phyloP scores from a whole-genome alignment of 2,113 vertebrate species.

The Toxotes chatareus region DNA sequence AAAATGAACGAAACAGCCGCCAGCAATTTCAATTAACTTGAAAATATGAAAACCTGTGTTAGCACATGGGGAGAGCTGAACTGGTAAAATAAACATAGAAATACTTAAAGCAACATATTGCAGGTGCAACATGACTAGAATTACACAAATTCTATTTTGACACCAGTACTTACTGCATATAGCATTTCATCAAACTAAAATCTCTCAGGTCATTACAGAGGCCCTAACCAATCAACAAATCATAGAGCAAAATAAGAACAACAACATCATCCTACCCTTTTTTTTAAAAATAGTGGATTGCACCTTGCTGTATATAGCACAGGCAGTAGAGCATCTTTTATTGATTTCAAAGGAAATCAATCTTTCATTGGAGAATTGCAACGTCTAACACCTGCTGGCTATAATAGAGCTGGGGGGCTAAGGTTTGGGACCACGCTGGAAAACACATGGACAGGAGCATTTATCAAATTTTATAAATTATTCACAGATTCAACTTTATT shows the following conservation, averaged over 20 bases:
- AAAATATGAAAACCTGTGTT: background rate
- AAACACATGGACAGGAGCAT: constrained; percentile 37
- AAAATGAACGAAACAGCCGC: constrained; percentile 10
- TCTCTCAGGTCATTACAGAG: background rate
- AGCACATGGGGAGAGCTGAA: background rate
- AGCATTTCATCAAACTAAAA: background rate
- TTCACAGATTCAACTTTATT: constrained; percentile 56
- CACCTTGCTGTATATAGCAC: background rate
- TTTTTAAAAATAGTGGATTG: too few species aligned
- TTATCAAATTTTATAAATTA: constrained; percentile 58
- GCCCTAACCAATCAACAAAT: too few species aligned
- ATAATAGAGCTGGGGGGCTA: constrained; percentile 18
- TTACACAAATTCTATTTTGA: background rate
- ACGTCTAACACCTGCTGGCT: constrained; percentile 49
- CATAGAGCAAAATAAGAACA: background rate
- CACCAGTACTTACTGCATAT: background rate
- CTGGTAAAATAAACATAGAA: background rate
- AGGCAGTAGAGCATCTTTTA: constrained; percentile 13
- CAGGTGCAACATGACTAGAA: background rate
- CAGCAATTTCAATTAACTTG: background rate
- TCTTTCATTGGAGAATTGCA: constrained; percentile 39
- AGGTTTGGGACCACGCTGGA: constrained; percentile 30
- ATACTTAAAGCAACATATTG: background rate
- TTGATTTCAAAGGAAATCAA: constrained; percentile 52
- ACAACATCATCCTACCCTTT: background rate